phyloP scores from a whole-genome alignment of 2,113 vertebrate species.

The Orcinus orca region DNA sequence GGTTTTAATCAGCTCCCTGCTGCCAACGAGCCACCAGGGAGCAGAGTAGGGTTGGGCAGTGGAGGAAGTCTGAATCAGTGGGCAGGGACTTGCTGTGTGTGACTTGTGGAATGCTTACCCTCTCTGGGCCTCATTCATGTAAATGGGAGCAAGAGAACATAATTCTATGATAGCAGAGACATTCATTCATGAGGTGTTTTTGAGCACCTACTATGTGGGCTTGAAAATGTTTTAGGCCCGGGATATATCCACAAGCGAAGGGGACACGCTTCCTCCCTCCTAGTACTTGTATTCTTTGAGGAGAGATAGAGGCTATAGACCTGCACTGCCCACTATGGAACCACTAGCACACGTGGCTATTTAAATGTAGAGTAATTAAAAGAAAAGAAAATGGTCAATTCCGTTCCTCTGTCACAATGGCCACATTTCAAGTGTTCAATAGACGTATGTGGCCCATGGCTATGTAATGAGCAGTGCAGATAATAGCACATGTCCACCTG shows the following conservation, averaged over 20 bases:
- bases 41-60: background rate
- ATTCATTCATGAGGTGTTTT: background rate
- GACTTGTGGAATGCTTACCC: fast-evolving
- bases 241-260: background rate
- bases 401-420: background rate
- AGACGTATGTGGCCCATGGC: fast-evolving
- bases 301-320: background rate
- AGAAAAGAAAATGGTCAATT: background rate
- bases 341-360: background rate
- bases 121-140: background rate
- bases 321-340: background rate
- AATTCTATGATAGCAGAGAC: background rate
- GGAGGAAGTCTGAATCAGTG: background rate
- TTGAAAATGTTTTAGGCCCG: background rate
- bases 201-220: background rate
- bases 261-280: background rate
- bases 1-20: background rate
- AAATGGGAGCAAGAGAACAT: background rate
- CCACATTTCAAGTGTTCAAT: background rate
- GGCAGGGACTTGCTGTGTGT: background rate
- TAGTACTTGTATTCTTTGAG: too few species aligned
- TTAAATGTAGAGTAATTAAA: background rate
- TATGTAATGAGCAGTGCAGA: fast-evolving
- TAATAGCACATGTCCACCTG: fast-evolving
- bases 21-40: background rate